A percentile compares a stretch with the other conserved stretches of the same genome.
Evolutionary conservation across 1,140 invertebrate genomes (phyloP).

Genomic region (Holotrichia oblita): DNA sequence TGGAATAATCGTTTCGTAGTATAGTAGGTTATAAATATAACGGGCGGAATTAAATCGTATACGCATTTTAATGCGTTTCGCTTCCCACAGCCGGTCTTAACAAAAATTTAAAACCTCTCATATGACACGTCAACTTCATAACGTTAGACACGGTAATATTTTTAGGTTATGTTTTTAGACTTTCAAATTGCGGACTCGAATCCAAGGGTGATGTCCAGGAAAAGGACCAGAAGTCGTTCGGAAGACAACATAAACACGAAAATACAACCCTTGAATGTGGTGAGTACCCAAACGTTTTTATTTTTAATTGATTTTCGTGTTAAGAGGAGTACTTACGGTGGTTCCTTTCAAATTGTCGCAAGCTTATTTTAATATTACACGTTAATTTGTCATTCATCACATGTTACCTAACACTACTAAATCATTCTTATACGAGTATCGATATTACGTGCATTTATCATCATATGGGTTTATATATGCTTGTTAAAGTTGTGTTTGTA

Average conservation of each 20-base stretch:
- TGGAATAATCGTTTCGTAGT: neutral
- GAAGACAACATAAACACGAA: slow-evolving; percentile 53
- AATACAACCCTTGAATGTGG: slow-evolving; percentile 51
- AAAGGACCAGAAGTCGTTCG: slow-evolving; percentile 58
- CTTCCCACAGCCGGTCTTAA: neutral
- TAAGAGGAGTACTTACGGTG: too few relatives aligned
- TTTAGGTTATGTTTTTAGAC: slow-evolving; percentile 35
- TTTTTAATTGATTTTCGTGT: too few relatives aligned
- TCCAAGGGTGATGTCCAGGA: slow-evolving; percentile 56
- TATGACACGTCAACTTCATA: slow-evolving; percentile 19
- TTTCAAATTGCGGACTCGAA: neutral
- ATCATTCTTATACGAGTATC: too few relatives aligned
- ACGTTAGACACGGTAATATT: neutral
- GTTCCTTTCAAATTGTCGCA: too few relatives aligned
- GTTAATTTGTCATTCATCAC: too few relatives aligned
- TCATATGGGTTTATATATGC: too few relatives aligned
- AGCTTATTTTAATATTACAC: too few relatives aligned
- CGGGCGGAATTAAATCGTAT: neutral
- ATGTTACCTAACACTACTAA: too few relatives aligned
- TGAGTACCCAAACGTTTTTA: too few relatives aligned
- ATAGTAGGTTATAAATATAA: neutral
- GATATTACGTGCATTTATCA: too few relatives aligned
- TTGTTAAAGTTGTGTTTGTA: too few relatives aligned
- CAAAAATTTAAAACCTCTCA: neutral
- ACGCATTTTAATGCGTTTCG: slow-evolving; percentile 21